These are phyloP conservation scores for Hipposideros armiger DNA, from an alignment of 2,113 vertebrate species.

Conservation along the genomic window DNA sequence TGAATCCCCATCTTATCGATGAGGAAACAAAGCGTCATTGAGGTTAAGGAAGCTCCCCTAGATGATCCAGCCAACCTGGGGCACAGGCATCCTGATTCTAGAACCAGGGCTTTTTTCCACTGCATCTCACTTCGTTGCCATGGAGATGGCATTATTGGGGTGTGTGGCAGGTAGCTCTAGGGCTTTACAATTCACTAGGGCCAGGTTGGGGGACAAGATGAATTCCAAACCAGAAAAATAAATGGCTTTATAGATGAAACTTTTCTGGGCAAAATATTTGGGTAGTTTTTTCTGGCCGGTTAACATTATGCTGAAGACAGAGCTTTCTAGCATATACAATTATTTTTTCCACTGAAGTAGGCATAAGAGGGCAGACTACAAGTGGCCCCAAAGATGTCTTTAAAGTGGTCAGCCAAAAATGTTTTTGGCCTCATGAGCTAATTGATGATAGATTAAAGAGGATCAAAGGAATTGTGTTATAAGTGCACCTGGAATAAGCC, in stretches of 20 bases:
- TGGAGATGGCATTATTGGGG: not conserved
- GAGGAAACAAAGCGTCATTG: not conserved
- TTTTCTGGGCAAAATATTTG: not conserved
- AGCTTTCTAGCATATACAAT: not conserved
- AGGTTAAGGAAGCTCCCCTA: not conserved
- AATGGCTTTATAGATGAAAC: not conserved
- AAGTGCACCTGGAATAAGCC: not conserved
- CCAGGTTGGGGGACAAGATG: not conserved
- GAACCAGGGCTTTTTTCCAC: not conserved
- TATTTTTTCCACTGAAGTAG: not conserved
- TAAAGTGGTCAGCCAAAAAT: not conserved
- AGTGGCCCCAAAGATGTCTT: not conserved
- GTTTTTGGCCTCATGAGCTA: slow-evolving; percentile 6
- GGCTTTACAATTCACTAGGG: not conserved
- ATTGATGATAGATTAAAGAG: slow-evolving; percentile 2
- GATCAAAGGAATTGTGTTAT: not conserved
- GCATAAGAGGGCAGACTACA: not conserved
- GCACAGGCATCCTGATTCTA: not conserved
- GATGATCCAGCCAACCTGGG: not conserved
- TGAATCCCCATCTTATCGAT: not conserved
- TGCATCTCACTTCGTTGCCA: not conserved
- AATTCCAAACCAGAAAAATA: slow-evolving; percentile 19
- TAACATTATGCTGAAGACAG: not conserved
- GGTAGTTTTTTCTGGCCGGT: not conserved
- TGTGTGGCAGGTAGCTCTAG: not conserved